These are phyloP conservation scores for Periophthalmus modestus DNA, from an alignment of 2,113 vertebrate species.

Conservation along the genomic window DNA sequence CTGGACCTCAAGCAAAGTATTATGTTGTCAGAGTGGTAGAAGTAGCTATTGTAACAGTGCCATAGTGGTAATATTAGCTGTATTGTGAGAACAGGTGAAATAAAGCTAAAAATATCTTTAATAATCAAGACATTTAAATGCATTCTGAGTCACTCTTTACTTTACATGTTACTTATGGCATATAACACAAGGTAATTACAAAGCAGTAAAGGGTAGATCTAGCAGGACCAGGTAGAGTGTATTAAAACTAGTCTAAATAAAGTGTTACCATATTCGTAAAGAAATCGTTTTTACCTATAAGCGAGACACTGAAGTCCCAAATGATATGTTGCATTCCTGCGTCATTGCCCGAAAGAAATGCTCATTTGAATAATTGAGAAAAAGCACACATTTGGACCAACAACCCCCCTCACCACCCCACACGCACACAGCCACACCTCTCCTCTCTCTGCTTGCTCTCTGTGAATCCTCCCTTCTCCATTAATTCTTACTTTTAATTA, in stretches of 20 bases:
- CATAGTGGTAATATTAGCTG: too few relatives aligned
- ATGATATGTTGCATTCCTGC: constrained; percentile 36
- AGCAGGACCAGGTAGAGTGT: not conserved
- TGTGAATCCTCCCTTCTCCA: constrained; percentile 70
- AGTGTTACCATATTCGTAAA: constrained; percentile 11
- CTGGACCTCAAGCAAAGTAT: too few relatives aligned
- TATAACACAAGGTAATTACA: not conserved
- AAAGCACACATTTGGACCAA: constrained; percentile 74
- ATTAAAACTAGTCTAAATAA: not conserved
- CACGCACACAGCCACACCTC: constrained; percentile 12
- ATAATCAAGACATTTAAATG: too few relatives aligned
- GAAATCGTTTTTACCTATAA: constrained; percentile 26
- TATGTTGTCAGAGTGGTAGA: too few relatives aligned
- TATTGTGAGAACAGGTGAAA: too few relatives aligned
- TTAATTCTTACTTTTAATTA: constrained; percentile 83
- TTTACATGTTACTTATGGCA: not conserved
- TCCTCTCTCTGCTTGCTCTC: constrained; percentile 58
- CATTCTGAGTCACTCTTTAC: too few relatives aligned
- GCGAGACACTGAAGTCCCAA: not conserved
- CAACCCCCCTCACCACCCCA: constrained; percentile 56
- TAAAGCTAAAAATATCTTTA: too few relatives aligned
- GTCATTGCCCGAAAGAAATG: constrained; percentile 34
- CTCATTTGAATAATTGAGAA: constrained; percentile 74
- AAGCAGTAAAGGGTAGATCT: not conserved
- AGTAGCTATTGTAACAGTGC: too few relatives aligned